These are phyloP conservation scores for Haliclystus octoradiatus DNA, from an alignment of 30 jellyfish, hydroid and myxozoan species.

Conservation along the genomic window DNA sequence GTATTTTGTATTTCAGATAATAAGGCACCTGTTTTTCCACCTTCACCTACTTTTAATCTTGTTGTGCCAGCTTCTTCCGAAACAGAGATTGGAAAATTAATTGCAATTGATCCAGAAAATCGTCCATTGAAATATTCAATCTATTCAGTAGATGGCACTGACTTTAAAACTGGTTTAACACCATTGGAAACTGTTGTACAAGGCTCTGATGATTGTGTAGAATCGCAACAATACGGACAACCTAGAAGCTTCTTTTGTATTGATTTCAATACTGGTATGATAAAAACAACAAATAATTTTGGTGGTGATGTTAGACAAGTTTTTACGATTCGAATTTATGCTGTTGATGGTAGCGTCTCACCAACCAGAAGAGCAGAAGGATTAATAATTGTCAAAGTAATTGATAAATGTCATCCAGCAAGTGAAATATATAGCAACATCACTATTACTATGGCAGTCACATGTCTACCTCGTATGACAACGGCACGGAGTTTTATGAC, in stretches of 20 bases:
- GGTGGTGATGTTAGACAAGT: not conserved
- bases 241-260: not conserved
- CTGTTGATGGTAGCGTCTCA: not conserved
- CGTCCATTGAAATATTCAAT: not conserved
- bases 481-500: not conserved
- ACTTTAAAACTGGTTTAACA: not conserved
- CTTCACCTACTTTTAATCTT: not conserved
- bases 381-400: not conserved
- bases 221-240: not conserved
- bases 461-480: not conserved
- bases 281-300: not conserved
- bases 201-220: not conserved
- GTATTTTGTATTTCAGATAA: not conserved
- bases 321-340: not conserved
- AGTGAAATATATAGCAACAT: not conserved
- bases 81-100: not conserved
- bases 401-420: not conserved
- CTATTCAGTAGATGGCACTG: not conserved
- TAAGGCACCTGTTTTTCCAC: not conserved
- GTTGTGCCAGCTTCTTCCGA: not conserved
- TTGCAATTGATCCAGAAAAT: not conserved
- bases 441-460: not conserved
- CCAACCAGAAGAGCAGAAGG: not conserved
- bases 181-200: not conserved
- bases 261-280: not conserved